Evolutionary conservation across 2,113 vertebrate genomes (phyloP).

Genomic region (Prunella himalayana): DNA sequence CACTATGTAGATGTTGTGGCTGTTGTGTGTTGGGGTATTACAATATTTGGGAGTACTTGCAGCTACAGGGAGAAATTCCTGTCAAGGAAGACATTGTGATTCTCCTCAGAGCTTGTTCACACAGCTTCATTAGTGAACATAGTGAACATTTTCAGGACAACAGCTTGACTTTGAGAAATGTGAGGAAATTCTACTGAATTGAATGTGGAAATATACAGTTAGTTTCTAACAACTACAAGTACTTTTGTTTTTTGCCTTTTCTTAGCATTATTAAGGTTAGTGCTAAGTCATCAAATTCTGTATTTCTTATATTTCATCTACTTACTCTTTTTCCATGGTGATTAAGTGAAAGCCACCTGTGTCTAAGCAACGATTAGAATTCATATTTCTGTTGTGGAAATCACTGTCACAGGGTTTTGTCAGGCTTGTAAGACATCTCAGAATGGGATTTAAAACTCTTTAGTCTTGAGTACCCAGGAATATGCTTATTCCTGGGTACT

Average conservation of each 20-base stretch:
- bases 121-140: background rate
- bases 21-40: background rate
- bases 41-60: background rate
- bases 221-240: background rate
- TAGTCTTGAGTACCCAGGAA: background rate
- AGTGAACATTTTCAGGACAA: background rate
- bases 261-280: background rate
- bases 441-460: background rate
- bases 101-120: background rate
- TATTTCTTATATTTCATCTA: background rate
- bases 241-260: background rate
- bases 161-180: background rate
- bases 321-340: accelerated
- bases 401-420: background rate
- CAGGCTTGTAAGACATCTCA: background rate
- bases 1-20: background rate
- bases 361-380: background rate
- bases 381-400: background rate
- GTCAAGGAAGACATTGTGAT: background rate
- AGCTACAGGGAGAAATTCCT: background rate
- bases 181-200: background rate
- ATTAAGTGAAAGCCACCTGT: background rate
- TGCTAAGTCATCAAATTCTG: background rate
- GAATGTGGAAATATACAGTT: background rate
- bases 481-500: background rate